Evolutionary conservation across 2,113 vertebrate species (phyloP).

Genomic region (Gasterosteus aculeatus): DNA sequence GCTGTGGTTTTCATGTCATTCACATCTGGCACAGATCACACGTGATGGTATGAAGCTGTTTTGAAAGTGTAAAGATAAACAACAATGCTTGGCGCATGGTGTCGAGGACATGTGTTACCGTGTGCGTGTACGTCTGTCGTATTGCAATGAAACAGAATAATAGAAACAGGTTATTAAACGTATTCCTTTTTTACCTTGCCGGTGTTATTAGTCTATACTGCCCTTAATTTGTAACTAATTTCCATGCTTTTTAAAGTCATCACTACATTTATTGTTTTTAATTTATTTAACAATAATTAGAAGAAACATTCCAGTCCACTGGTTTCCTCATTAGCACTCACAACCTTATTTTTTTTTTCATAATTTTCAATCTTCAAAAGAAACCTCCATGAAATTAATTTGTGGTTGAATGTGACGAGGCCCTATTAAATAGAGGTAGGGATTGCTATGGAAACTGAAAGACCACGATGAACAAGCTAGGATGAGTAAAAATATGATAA

Average conservation of each 20-base stretch:
- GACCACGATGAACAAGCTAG: conserved; percentile 1
- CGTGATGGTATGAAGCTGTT: background rate
- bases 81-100: background rate
- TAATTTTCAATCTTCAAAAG: conserved; percentile 74
- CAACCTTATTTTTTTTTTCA: conserved; percentile 44
- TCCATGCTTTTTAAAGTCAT: conserved; percentile 8
- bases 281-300: conserved; percentile 20
- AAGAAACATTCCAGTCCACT: conserved; percentile 55
- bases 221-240: background rate
- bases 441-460: conserved; percentile 9
- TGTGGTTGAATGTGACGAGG: conserved; percentile 54
- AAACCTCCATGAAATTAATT: conserved; percentile 78
- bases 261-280: conserved; percentile 3
- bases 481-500: background rate
- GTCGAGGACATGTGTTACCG: background rate
- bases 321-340: conserved; percentile 64
- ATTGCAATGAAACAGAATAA: no score
- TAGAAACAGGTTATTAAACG: no score
- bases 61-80: conserved; percentile 19
- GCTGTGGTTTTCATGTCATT: conserved; percentile 41
- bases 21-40: conserved; percentile 13
- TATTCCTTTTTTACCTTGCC: no score
- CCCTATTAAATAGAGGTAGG: conserved; percentile 29
- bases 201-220: background rate
- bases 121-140: background rate